phyloP scores from a whole-genome alignment of 1,140 invertebrate species.

The Lanistes nyassanus region DNA sequence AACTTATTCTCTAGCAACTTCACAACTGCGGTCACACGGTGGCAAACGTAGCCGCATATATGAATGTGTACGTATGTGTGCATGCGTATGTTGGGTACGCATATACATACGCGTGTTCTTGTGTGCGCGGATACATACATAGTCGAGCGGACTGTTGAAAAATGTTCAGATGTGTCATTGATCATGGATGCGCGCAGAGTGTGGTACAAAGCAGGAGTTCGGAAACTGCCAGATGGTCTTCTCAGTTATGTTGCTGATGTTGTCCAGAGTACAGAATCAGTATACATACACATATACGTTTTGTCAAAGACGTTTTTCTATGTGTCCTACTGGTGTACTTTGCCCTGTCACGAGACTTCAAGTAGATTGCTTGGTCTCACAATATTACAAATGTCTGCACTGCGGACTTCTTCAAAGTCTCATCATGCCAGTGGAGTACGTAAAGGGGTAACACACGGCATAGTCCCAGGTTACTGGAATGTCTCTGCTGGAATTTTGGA shows the following conservation, averaged over 20 bases:
- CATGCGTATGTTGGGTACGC: background rate
- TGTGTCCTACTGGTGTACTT: too few species aligned
- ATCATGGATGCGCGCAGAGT: background rate
- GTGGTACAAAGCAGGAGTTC: background rate
- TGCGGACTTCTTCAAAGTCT: too few species aligned
- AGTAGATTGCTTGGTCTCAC: too few species aligned
- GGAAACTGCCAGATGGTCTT: too few species aligned
- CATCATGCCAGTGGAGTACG: too few species aligned
- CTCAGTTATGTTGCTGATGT: too few species aligned
- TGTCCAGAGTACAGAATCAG: background rate
- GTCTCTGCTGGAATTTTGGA: too few species aligned
- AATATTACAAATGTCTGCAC: too few species aligned
- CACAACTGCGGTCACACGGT: background rate
- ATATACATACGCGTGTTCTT: background rate
- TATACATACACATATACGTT: background rate
- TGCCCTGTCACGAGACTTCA: too few species aligned
- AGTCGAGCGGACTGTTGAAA: background rate
- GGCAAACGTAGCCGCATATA: background rate
- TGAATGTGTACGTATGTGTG: background rate
- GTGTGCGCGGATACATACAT: constrained; percentile 3
- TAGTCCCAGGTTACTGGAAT: too few species aligned
- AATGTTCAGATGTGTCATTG: background rate
- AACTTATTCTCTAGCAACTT: background rate
- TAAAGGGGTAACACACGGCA: too few species aligned
- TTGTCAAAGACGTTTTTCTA: too few species aligned